Evolutionary conservation across 2,113 vertebrate species (phyloP), one percentile per base, ranked within the genome.

Genomic region (Oncorhynchus mykiss): DNA sequence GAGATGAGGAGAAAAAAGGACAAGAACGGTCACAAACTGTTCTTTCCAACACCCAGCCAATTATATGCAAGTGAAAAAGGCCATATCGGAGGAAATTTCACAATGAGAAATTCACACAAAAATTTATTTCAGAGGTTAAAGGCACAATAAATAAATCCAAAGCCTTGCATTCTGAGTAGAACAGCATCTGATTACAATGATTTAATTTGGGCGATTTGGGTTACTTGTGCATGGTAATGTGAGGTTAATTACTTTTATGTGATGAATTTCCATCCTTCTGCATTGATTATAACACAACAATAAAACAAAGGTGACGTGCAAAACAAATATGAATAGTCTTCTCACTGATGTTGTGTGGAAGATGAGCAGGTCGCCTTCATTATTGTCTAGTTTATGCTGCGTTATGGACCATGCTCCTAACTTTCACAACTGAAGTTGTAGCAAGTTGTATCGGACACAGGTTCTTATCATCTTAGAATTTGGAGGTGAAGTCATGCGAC

Each of bases 71-170:
- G 82, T 86, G 84, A 89, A 88, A 87, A 74, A 73, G 72, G 73
- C 73, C 71, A 74, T 81, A 78, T 85, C 68, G 3, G 13, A 64
- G 72, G 73, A 62, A 83, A 84, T 83, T 74, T 87, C 51, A 77
- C 72, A 73, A 86, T 84, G 76, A 82, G 49, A 86, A 71, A 84
- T 79, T 25, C 73, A 81, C 80, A 51, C 57, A 70, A 57, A 82
- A 84, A 85, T 82, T 87, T 88, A 90, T 92, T 81, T 83, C 77
- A 73, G 22, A 80, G 82, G 83, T 87, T 86, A 78, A 90, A 70
- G 80, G 45, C 78, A 84, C 72, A 82, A 74, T 84, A 87, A 87
- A 78, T 82, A 87, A 88, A 90, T 82, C 75, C 85, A 87, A 86
- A 80, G 68, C 51, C 59, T 20, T 25, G 70, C 66, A 20, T 74